Evolutionary conservation across 2,888 invertebrate genomes (phyloP).

Genomic region (Coleophora flavipennella): DNA sequence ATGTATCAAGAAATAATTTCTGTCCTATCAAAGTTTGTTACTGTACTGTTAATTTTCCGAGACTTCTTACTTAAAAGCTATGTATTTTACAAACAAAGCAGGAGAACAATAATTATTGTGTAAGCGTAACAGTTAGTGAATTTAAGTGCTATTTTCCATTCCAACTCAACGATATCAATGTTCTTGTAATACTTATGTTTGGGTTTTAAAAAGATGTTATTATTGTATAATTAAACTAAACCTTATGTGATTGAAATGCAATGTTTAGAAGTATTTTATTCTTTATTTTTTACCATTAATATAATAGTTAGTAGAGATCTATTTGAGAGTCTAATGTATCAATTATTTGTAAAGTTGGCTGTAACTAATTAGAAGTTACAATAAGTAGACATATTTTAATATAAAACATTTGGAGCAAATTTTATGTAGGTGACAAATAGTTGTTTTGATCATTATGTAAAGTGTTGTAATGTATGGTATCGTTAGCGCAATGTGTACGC

Average conservation of each 20-base stretch:
- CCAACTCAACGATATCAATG: conserved; percentile 71
- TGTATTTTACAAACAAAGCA: conserved; percentile 70
- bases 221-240: conserved; percentile 71
- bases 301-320: conserved; percentile 72
- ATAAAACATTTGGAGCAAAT: conserved; percentile 71
- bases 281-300: conserved; percentile 73
- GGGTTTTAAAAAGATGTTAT: conserved; percentile 70
- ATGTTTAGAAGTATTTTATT: conserved; percentile 74
- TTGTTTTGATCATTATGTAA: conserved; percentile 70
- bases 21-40: conserved; percentile 57
- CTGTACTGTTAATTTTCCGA: conserved; percentile 70
- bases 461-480: conserved; percentile 58
- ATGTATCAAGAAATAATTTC: conserved; percentile 57
- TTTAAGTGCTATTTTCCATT: conserved; percentile 73
- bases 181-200: conserved; percentile 70
- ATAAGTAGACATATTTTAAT: conserved; percentile 72
- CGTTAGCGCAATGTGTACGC: conserved; percentile 67
- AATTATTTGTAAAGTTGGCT: conserved; percentile 74
- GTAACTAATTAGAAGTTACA: conserved; percentile 72
- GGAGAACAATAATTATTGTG: conserved; percentile 72
- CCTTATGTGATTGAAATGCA: conserved; percentile 74
- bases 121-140: conserved; percentile 73
- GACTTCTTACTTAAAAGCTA: conserved; percentile 61
- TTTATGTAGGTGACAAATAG: conserved; percentile 71
- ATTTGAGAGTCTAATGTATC: conserved; percentile 74